A percentile compares a stretch with the other conserved stretches of the same genome.
These are phyloP conservation scores for Amyelois transitella DNA, from an alignment of 1,140 invertebrate species.

Conservation along the genomic window DNA sequence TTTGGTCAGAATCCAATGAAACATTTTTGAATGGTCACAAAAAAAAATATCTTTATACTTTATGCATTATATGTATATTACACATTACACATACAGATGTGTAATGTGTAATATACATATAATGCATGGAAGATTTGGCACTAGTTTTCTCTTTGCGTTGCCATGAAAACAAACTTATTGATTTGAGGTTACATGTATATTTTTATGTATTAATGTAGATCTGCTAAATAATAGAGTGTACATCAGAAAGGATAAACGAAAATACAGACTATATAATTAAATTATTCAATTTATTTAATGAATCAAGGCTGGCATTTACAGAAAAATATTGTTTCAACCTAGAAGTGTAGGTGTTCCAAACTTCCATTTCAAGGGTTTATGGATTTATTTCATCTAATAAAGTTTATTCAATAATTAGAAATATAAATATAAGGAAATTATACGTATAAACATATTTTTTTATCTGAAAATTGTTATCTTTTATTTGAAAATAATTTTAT, in stretches of 20 bases:
- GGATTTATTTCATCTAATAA: not conserved
- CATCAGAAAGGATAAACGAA: not conserved
- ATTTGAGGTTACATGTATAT: not conserved
- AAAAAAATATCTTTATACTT: not conserved
- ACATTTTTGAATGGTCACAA: not conserved
- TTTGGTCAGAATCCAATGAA: too few relatives aligned
- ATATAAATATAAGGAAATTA: conserved; percentile 12
- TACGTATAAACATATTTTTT: conserved; percentile 12
- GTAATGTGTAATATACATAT: too few relatives aligned
- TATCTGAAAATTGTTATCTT: conserved; percentile 4
- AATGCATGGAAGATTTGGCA: too few relatives aligned
- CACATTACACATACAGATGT: too few relatives aligned
- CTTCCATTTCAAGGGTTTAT: too few relatives aligned
- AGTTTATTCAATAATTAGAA: conserved; percentile 5
- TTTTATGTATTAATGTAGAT: not conserved
- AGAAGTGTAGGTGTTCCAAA: not conserved
- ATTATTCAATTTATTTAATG: not conserved
- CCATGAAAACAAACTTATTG: not conserved
- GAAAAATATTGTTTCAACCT: too few relatives aligned
- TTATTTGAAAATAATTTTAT: not conserved
- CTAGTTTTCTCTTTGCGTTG: too few relatives aligned
- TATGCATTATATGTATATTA: not conserved
- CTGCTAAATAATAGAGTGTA: not conserved
- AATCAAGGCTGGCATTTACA: too few relatives aligned
- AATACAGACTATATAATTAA: not conserved